Evolutionary conservation across 2,888 invertebrate species (phyloP), one percentile per base, ranked within the genome.

Genomic region (Camptogramma bilineatum): DNA sequence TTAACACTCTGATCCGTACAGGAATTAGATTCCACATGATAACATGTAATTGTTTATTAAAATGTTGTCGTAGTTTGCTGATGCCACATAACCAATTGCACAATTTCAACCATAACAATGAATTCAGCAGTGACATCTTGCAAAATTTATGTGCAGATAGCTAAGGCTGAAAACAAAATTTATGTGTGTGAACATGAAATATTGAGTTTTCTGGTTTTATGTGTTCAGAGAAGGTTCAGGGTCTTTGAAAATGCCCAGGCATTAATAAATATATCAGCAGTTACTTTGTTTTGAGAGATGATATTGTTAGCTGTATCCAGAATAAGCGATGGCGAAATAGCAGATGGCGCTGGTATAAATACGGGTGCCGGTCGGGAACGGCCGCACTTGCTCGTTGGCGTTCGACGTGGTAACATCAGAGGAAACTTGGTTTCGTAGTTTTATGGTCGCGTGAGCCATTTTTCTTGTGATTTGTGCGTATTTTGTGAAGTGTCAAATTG

Each of bases 131-230:
- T 24, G 55, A 52, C 24, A 42, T 34, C 34, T 62, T 52, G 28
- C 4, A 42, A 51, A 55, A 55, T 48, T 44, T 52, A 52, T 59
- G 31, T 46, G 31, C 52, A 21, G 59, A 34, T 10, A 34, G 13
- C 34, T 10, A 52, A 44, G 34, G 10, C 52, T 5, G 28, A 58
- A 31, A 44, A 13, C 34, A 34, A 17, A 48, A 56, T 44, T 52
- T 46, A 58, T 46, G 44, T 9, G 46, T 56, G 48, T 46, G 44
- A 52, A 52, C 13, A 52, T 34, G 13, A 46, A 13, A 58, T 24
- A 51, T 46, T 52, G 46, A 39, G 34, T 21, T 16, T 21, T 34
- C 52, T 19, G 52, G 10, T 31, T 60, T 52, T 47, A 46, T 48
- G 4, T n/a, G n/a, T n/a, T n/a, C n/a, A n/a, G n/a, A n/a, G n/a